Evolutionary conservation across 1,140 invertebrate species (phyloP).

Genomic region (Apis cerana): DNA sequence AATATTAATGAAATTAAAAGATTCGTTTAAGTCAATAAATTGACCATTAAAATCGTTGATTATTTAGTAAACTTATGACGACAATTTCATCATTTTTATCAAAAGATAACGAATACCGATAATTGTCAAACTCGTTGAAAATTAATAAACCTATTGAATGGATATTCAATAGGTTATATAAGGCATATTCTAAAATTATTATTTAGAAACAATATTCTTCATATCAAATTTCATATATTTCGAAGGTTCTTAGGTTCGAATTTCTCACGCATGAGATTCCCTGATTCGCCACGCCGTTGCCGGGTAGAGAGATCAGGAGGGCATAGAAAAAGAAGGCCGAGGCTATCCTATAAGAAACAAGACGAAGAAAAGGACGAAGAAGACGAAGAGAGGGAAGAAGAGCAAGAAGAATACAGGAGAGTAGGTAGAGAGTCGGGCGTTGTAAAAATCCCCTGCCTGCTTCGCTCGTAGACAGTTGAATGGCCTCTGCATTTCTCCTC

Average conservation of each 20-base stretch:
- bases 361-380: slow-evolving; percentile 57
- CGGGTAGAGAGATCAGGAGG: slow-evolving; percentile 62
- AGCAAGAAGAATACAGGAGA: slow-evolving; percentile 56
- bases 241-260: neutral
- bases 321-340: slow-evolving; percentile 59
- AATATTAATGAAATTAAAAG: neutral
- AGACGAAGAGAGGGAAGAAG: slow-evolving; percentile 48
- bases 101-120: neutral
- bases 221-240: slow-evolving; percentile 5
- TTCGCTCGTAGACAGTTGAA: slow-evolving; percentile 75
- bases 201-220: neutral
- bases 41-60: neutral
- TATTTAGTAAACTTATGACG: neutral
- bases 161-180: neutral
- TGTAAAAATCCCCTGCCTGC: slow-evolving; percentile 70
- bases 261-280: slow-evolving; percentile 47
- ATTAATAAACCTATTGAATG: neutral
- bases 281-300: slow-evolving; percentile 64
- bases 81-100: too few relatives aligned
- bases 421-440: slow-evolving; percentile 67
- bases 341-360: slow-evolving; percentile 59
- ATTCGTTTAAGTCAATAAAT: neutral
- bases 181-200: neutral
- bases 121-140: neutral
- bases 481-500: slow-evolving; percentile 70